Base-by-base conservation (phyloP, 2,113 vertebrate species). In the Potamarius usumacintae region DNA sequence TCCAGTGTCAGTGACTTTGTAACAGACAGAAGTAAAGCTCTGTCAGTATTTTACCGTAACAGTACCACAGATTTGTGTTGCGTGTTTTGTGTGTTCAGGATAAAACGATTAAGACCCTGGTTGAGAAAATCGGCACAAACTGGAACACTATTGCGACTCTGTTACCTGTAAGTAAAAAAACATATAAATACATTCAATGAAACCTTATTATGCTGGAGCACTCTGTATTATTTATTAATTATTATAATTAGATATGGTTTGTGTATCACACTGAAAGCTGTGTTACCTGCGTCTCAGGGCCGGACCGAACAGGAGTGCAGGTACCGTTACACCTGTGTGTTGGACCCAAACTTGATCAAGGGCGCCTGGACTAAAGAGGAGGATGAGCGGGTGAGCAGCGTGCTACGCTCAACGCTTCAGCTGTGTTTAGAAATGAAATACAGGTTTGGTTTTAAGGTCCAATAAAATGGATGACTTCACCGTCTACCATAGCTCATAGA, bases 301-400 rank as follows among this genome's bases (percentile, higher is more conserved):
- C 96, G 97, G 82, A 96, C 96, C 0, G 97, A 97, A 87, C 93
- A 95, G 79, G 96, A 98, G 53, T 99, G 98, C 88, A 96, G 96
- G 90, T 95, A 96, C 77, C 95, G 96, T 0, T 99, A 97, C 96
- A 96, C 95, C 82, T 94, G 95, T 25, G 92, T 96, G 78, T 81
- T 98, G 79, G 96, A 98, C 83, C 97, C 97, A 85, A 95, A 96
- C 58, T 88, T 97, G 25, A 92, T 97, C 17, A 98, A 97, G 90
- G 97, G 96, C 9, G 94, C 92, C 0, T 99, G 98, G 98, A 96
- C 97, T 48, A 98, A 96, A 93, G 97, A 99, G 82, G 98, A 99
- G 92, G 98, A 99, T 89, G 94, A 97, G 74, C 97, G 96, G 96
- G 98, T 99, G 83, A 93, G 72, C 72, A 58, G 10, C 50, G 20